A percentile compares a stretch with the other conserved stretches of the same genome.
Evolutionary conservation across 2,797 vertebrate species (phyloP).

Genomic region (Phoebastria nigripes): DNA sequence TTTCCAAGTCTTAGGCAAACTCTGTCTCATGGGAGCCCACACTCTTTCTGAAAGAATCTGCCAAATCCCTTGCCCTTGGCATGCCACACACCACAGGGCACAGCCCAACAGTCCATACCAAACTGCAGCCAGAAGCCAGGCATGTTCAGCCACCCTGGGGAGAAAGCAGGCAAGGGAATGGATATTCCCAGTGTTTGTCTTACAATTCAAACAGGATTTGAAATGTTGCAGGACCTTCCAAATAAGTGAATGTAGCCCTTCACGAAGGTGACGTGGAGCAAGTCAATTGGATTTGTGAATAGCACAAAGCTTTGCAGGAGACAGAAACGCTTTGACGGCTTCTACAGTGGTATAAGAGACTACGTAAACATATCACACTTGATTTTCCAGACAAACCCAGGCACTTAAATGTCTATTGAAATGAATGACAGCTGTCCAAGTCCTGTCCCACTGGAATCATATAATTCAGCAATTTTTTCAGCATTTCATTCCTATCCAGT

Average conservation of each 20-base stretch:
- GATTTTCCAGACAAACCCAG: background rate
- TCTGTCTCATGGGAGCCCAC: background rate
- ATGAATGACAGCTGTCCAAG: background rate
- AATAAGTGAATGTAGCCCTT: background rate
- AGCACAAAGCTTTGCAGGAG: background rate
- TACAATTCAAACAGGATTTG: background rate
- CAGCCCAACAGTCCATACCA: background rate
- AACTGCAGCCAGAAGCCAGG: background rate
- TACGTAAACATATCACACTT: background rate
- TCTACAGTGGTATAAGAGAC: background rate
- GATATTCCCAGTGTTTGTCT: background rate
- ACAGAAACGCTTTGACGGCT: background rate
- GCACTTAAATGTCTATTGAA: background rate
- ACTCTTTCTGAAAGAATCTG: background rate
- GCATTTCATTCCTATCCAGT: background rate
- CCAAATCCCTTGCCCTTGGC: background rate
- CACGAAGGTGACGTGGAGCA: background rate
- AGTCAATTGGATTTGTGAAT: background rate
- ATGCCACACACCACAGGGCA: background rate
- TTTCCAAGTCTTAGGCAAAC: background rate
- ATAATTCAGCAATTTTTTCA: background rate
- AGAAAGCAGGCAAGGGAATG: background rate
- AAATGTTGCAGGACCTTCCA: background rate
- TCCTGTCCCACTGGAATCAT: background rate
- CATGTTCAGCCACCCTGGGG: background rate